Percentiles rank a stretch among this genome's conserved stretches.
Evolutionary conservation across 2,888 invertebrate genomes (phyloP).

Genomic region (Chrysolina americana): DNA sequence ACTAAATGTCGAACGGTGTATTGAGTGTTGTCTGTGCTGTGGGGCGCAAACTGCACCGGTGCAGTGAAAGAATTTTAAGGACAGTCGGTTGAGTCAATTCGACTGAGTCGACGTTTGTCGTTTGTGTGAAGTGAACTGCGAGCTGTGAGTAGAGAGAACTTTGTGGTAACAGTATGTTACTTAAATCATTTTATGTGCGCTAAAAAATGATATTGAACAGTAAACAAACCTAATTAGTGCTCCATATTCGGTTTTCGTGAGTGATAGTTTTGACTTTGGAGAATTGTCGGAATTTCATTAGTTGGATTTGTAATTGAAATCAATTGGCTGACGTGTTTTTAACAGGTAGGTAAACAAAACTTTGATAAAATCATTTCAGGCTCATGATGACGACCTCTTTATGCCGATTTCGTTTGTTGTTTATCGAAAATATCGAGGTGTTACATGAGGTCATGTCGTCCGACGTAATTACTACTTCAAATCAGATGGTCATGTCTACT

Average conservation of each 20-base stretch:
- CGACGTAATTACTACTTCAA: background rate
- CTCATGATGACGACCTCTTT: background rate
- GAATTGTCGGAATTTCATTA: background rate
- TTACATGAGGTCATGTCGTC: background rate
- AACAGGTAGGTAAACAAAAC: slow-evolving; percentile 18
- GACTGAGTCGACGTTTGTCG: slow-evolving; percentile 2
- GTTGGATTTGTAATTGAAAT: slow-evolving; percentile 6
- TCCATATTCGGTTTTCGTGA: background rate
- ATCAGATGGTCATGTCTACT: background rate
- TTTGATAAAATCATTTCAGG: background rate
- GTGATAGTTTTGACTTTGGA: slow-evolving; percentile 1
- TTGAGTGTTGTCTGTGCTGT: slow-evolving; percentile 1
- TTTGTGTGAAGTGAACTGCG: background rate
- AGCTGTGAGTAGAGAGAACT: slow-evolving; percentile 14
- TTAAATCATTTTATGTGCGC: slow-evolving; percentile 9
- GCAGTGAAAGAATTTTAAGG: background rate
- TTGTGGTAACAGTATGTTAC: slow-evolving; percentile 31
- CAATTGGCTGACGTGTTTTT: slow-evolving; percentile 16
- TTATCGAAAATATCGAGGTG: background rate
- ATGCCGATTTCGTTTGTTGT: background rate
- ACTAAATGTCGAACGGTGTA: background rate
- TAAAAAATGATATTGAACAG: slow-evolving; percentile 12
- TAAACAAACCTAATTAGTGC: slow-evolving; percentile 21
- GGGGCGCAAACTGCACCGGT: no score
- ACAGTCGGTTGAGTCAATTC: background rate